Base-by-base conservation (phyloP, 1,140 invertebrate species). In the Leptopilina clavipes region DNA sequence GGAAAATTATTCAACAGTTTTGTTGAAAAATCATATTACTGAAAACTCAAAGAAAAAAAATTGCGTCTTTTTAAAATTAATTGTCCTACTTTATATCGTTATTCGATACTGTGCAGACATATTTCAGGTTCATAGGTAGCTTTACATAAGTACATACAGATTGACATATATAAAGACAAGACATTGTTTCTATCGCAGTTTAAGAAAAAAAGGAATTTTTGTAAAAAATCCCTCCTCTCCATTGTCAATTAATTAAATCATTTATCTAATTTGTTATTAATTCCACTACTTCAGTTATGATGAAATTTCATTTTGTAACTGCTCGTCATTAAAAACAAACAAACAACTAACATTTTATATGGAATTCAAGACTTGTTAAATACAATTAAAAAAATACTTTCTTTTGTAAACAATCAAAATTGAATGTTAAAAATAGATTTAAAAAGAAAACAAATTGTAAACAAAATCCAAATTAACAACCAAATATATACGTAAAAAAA, bases 101-200 rank as follows among this genome's bases (percentile, higher is more conserved):
- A 65, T 14, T 65, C 12, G 59, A 65, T 65, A 65, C 12, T 65
- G n/a, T 31, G 19, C 18, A 54, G 17, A 54, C 17, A 10, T 65
- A 65, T 65, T 25, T 65, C 59, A 65, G 59, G 59, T 65, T 59
- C 59, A 65, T 31, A 37, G 59, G 59, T 65, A 65, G 59, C 59
- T 65, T 65, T 65, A 65, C n/a, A 22, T 65, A 65, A 65, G 59
- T 65, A 65, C 59, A 65, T 65, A 65, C 25, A 65, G 22, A 65
- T 22, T 19, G 14, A 59, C 19, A 19, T 31, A 37, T 65, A 54
- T 54, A 1, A 54, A 54, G 52, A 54, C 59, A 31, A 65, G 59
- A 65, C 12, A 31, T 65, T 65, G 3, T 65, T 65, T 31, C n/a
- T 31, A 31, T 65, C 22, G 19, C 12, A 59, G 12, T 14, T 56